Evolutionary conservation across 2,888 invertebrate species (phyloP).

Genomic region (Caradrina clavipalpis): DNA sequence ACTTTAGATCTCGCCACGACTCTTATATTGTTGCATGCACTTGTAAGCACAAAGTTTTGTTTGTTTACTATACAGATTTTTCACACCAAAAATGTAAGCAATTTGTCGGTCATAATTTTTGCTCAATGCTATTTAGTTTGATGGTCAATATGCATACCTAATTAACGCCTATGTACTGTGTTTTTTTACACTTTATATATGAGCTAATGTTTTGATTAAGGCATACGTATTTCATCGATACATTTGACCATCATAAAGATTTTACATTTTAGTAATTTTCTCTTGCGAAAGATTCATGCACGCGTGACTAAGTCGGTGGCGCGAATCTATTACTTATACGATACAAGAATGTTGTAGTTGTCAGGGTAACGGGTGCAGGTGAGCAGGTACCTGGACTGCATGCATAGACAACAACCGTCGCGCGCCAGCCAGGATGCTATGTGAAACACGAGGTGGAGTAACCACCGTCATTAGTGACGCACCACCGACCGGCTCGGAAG

Average conservation of each 20-base stretch:
- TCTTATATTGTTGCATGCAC: too few species aligned
- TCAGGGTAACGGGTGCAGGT: slow-evolving; percentile 29
- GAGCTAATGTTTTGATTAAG: neutral
- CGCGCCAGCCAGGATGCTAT: slow-evolving; percentile 63
- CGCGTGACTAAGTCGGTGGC: slow-evolving; percentile 59
- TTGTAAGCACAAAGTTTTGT: too few species aligned
- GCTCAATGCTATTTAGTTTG: too few species aligned
- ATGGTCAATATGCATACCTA: too few species aligned
- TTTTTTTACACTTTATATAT: too few species aligned
- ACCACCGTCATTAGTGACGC: slow-evolving; percentile 65
- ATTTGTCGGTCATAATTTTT: too few species aligned
- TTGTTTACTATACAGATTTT: too few species aligned
- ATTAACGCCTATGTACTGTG: too few species aligned
- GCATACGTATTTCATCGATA: neutral
- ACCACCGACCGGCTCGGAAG: slow-evolving; percentile 62
- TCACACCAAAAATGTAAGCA: too few species aligned
- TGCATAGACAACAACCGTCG: slow-evolving; percentile 10
- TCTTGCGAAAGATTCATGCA: slow-evolving; percentile 55
- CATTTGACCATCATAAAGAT: slow-evolving; percentile 17
- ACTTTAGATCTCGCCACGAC: too few species aligned
- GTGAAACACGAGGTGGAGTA: slow-evolving; percentile 67
- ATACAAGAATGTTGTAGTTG: slow-evolving; percentile 60
- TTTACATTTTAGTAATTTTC: slow-evolving; percentile 39
- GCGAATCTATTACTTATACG: slow-evolving; percentile 55
- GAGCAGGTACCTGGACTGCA: slow-evolving; percentile 9